Conservation (phyloP, 2,797 vertebrate species). For the Aselliscus stoliczkanus region DNA sequence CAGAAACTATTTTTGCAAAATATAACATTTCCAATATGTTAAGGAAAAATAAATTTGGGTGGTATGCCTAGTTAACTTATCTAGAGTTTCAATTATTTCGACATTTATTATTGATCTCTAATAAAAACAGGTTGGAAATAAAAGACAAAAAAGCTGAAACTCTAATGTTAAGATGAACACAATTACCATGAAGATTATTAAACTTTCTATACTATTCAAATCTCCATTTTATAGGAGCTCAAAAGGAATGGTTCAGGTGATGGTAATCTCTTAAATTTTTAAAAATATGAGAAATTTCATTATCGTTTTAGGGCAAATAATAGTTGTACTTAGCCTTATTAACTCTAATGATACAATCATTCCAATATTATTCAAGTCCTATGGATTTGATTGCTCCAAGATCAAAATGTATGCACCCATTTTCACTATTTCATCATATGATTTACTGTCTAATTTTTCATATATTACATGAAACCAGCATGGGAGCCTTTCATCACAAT, state of each 20-base stretch:
- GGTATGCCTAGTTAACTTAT: not conserved
- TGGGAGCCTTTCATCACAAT: not conserved
- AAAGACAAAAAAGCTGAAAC: not conserved
- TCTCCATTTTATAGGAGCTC: not conserved
- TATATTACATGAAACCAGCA: not conserved
- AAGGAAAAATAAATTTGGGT: not conserved
- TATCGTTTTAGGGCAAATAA: not conserved
- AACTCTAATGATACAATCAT: not conserved
- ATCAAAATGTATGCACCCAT: not conserved
- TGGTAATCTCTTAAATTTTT: not conserved
- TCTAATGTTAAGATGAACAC: constrained; percentile 15
- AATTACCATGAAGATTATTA: not conserved
- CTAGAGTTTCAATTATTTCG: not conserved
- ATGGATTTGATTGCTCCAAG: not conserved
- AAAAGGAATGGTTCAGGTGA: not conserved
- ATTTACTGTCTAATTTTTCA: not conserved
- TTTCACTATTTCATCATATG: not conserved
- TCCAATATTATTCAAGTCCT: not conserved
- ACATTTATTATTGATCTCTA: not conserved
- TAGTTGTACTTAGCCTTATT: not conserved
- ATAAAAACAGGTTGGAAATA: not conserved
- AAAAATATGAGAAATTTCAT: not conserved
- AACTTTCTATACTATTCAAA: not conserved
- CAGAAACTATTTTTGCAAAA: not conserved
- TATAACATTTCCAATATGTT: not conserved